A percentile compares a stretch with the other conserved stretches of the same genome.
Evolutionary conservation across 2,113 vertebrate species (phyloP).

Genomic region (Campylorhamphus procurvoides): DNA sequence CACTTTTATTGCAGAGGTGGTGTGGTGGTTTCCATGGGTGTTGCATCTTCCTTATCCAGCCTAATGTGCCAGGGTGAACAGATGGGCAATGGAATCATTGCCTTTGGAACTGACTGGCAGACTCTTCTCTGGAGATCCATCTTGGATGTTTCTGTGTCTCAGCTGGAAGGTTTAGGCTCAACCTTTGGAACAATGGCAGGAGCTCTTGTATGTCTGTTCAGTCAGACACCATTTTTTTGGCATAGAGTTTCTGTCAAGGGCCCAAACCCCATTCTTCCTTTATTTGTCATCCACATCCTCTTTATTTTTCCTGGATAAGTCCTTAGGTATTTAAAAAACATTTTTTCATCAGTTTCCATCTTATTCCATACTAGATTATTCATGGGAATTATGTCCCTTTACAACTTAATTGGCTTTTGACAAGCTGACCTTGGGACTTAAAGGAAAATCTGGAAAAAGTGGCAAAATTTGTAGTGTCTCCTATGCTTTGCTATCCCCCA

Average conservation of each 20-base stretch:
- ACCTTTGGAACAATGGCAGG: neutral
- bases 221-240: neutral
- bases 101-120: neutral
- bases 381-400: constrained; percentile 67
- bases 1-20: neutral
- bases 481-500: neutral
- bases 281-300: constrained; percentile 26
- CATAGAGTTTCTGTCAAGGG: neutral
- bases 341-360: constrained; percentile 48
- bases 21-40: neutral
- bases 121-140: constrained; percentile 33
- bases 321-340: constrained; percentile 16
- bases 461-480: neutral
- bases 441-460: constrained; percentile 1
- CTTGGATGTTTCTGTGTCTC: neutral
- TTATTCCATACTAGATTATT: constrained; percentile 17
- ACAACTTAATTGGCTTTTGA: constrained; percentile 37
- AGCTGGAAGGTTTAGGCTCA: neutral
- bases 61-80: neutral
- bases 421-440: constrained; percentile 3
- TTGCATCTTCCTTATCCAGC: neutral
- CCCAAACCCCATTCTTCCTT: neutral
- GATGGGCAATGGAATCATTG: constrained; percentile 6
- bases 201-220: constrained; percentile 23
- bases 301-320: constrained; percentile 37